Base-by-base conservation (phyloP, 2,113 vertebrate genomes). In the Crotalus viridis region DNA sequence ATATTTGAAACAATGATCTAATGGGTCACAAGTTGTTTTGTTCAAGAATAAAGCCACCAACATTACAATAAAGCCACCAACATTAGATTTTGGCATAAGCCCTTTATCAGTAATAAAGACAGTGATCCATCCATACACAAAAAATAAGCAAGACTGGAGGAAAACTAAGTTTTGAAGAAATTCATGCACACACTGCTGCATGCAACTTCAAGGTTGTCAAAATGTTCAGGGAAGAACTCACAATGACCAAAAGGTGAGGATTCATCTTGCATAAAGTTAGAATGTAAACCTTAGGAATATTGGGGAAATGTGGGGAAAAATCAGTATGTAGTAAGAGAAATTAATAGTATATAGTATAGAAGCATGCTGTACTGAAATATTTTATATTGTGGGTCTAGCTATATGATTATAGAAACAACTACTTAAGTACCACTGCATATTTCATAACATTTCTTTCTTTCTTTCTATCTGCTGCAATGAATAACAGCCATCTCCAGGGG, bases 401-500 rank as follows among this genome's bases (percentile, higher is more conserved):
- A 28, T 89, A 57, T 24, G 19, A 59, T 85, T 85, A 46, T 8
- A 86, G 61, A 91, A 61, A 57, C 55, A 56, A 92, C 19, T 51
- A 39, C 64, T 87, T 92, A 55, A 89, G 87, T 28, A 88, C 17
- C 43, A 43, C 26, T 57, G 51, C 24, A 7, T 90, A 90, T 39
- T 61, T 89, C 81, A 43, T 93, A 90, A 26, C 55, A 90, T 26
- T 52, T 61, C 51, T 26, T 52, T 61, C 51, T 26, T 52, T 61
- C 51, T 85, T 10, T 56, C 87, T 92, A 92, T 33, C 55, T 59
- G 17, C 89, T 93, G 94, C 91, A 85, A 93, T 87, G 93, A 95
- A 92, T 92, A 90, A 95, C 90, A 94, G 90, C 69, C 90, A 94
- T 69, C 39, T 74, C 81, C 85, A 93, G 94, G 93, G 93, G 89